These are phyloP conservation scores for Trematomus bernacchii DNA, from an alignment of 2,797 vertebrate genomes.

Conservation along the genomic window DNA sequence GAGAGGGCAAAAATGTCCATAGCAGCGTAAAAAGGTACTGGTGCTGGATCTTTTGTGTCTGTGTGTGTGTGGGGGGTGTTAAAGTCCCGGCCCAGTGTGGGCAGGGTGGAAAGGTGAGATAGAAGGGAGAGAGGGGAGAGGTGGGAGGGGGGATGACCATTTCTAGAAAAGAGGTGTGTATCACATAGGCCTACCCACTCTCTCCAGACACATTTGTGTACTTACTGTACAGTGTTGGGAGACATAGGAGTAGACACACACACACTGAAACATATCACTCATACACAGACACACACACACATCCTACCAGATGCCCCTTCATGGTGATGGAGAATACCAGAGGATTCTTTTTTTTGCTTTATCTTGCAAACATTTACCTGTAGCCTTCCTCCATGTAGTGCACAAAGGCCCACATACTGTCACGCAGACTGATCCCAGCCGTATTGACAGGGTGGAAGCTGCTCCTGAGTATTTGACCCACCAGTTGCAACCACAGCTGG, in stretches of 20 bases:
- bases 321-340: not conserved
- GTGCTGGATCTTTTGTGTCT: too few species aligned
- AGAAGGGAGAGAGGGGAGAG: too few species aligned
- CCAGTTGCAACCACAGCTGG: slow-evolving; percentile 64
- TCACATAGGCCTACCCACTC: not conserved
- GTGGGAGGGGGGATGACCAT: too few species aligned
- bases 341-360: not conserved
- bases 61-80: too few species aligned
- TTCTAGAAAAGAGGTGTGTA: not conserved
- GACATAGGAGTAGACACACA: not conserved
- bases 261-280: not conserved
- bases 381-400: not conserved
- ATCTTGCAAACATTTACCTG: not conserved
- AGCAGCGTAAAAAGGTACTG: too few species aligned
- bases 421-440: not conserved
- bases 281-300: not conserved
- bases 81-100: too few species aligned
- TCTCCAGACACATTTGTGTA: not conserved
- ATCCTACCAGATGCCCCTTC: not conserved
- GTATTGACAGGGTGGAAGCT: not conserved
- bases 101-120: too few species aligned
- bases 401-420: not conserved
- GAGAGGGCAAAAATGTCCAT: too few species aligned
- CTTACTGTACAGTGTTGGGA: not conserved
- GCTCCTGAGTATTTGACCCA: slow-evolving; percentile 35